Evolutionary conservation across 2,797 vertebrate genomes (phyloP).

Genomic region (Tinamus major): DNA sequence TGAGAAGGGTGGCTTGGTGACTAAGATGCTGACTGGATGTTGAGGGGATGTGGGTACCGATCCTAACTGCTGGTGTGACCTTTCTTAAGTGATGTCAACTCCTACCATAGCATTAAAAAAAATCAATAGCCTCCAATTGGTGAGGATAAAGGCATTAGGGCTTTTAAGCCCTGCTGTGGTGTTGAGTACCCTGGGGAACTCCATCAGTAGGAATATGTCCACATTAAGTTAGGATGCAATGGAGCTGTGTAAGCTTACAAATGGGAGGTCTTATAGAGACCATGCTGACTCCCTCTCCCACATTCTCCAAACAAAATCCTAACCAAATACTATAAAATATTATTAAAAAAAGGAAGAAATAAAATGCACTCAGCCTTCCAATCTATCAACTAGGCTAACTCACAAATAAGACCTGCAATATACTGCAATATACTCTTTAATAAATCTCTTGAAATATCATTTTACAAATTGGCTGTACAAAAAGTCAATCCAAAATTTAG

Average conservation of each 20-base stretch:
- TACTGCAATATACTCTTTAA: neutral
- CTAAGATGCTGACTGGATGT: neutral
- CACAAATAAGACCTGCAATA: neutral
- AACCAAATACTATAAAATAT: neutral
- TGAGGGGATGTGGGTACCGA: neutral
- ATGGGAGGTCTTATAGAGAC: neutral
- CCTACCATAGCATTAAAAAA: neutral
- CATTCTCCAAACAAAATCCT: neutral
- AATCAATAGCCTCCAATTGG: neutral
- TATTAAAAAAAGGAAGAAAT: neutral
- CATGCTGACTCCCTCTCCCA: neutral
- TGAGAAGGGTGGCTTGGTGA: neutral
- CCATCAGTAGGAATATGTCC: neutral
- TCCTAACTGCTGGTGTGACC: neutral
- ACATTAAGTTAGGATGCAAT: neutral
- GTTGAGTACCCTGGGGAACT: neutral
- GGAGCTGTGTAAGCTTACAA: neutral
- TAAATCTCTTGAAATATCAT: neutral
- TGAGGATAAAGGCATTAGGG: neutral
- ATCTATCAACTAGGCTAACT: constrained; percentile 10
- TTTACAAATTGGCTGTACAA: constrained; percentile 27
- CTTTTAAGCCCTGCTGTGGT: neutral
- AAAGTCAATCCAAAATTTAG: constrained; percentile 24
- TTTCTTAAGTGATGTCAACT: neutral
- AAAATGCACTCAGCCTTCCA: neutral